These are phyloP conservation scores for Sarotherodon lohbergeri DNA, from an alignment of 2,113 vertebrate species.

Conservation along the genomic window DNA sequence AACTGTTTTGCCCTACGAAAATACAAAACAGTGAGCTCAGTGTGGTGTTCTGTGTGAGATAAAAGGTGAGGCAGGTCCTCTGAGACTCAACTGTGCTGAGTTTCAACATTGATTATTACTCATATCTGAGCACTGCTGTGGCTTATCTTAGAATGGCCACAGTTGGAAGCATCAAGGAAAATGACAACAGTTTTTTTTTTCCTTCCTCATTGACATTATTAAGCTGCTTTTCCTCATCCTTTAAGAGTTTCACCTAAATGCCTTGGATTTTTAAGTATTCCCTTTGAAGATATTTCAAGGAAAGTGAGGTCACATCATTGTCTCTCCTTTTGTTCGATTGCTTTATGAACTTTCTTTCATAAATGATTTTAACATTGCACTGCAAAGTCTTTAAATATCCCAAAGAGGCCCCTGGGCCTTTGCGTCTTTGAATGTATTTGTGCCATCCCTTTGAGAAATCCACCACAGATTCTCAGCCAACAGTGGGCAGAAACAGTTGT, in stretches of 20 bases:
- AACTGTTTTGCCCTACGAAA: background rate
- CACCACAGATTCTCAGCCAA: slow-evolving; percentile 11
- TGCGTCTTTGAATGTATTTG: slow-evolving; percentile 27
- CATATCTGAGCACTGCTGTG: background rate
- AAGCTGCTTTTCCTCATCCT: background rate
- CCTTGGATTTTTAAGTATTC: background rate
- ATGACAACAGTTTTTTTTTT: background rate
- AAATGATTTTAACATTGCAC: background rate
- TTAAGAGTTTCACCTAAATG: background rate
- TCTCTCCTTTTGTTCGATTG: background rate
- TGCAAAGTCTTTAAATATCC: slow-evolving; percentile 5
- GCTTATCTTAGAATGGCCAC: background rate
- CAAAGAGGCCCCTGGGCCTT: background rate
- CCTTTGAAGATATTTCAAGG: background rate
- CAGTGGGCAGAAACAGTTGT: background rate
- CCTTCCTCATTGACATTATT: background rate
- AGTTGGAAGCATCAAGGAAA: background rate
- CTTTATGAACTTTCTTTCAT: background rate
- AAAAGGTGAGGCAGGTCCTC: slow-evolving; percentile 12
- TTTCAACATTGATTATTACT: slow-evolving; percentile 18
- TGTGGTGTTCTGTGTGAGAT: background rate
- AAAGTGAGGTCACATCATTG: background rate
- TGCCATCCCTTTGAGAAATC: slow-evolving; percentile 25
- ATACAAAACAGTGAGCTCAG: background rate
- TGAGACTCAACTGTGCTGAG: background rate